phyloP scores from a whole-genome alignment of 2,888 invertebrate genomes.

The Melipona bicolor region DNA sequence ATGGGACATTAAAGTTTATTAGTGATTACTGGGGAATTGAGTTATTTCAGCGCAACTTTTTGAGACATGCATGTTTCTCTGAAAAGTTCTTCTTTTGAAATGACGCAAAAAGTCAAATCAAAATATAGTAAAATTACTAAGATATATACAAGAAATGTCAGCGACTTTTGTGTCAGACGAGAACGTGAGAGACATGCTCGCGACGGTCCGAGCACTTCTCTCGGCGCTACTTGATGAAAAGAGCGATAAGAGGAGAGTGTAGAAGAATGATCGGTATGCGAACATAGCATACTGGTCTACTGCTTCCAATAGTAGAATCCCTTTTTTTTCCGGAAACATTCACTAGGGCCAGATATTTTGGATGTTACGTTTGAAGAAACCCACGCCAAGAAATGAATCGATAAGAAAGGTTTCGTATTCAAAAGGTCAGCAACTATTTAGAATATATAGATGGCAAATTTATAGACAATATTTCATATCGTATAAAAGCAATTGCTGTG shows the following conservation, averaged over 20 bases:
- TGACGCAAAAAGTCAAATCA: constrained; percentile 32
- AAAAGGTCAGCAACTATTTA: constrained; percentile 9
- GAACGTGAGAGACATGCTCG: neutral
- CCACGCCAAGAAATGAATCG: neutral
- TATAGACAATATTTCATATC: constrained; percentile 58
- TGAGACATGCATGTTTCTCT: constrained; percentile 33
- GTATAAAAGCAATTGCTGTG: constrained; percentile 6
- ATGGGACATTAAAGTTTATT: too few species aligned
- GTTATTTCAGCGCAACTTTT: constrained; percentile 36
- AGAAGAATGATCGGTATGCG: too few species aligned
- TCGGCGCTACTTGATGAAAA: neutral
- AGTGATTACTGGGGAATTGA: constrained; percentile 29
- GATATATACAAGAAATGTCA: constrained; percentile 30
- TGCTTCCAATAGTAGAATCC: neutral
- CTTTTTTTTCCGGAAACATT: neutral
- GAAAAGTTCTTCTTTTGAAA: constrained; percentile 34
- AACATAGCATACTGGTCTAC: neutral
- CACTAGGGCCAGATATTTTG: constrained; percentile 10
- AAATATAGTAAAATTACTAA: constrained; percentile 42
- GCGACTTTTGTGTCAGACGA: neutral
- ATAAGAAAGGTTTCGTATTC: constrained; percentile 40
- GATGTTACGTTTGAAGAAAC: constrained; percentile 5
- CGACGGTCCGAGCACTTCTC: neutral
- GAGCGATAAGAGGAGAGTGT: too few species aligned
- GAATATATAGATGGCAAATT: constrained; percentile 57